Percentiles rank a stretch among this genome's conserved stretches.
phyloP scores from a whole-genome alignment of 2,888 invertebrate species.

The Drosophila nr. fundita region DNA sequence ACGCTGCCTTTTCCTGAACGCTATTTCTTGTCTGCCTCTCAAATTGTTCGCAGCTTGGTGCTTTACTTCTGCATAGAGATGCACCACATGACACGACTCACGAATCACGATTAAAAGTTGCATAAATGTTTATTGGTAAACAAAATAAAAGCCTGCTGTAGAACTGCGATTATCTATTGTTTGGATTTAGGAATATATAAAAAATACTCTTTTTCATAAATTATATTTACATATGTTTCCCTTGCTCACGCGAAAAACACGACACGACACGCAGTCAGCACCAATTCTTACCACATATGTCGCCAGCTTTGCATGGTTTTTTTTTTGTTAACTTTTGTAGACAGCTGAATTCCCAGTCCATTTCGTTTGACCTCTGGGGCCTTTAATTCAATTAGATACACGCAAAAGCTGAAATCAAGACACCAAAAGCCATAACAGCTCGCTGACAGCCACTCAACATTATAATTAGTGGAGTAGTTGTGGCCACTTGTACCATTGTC shows the following conservation, averaged over 20 bases:
- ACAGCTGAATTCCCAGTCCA: slow-evolving; percentile 54
- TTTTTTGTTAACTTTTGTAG: neutral
- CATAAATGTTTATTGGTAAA: neutral
- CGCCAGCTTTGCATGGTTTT: slow-evolving; percentile 3
- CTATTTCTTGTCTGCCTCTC: slow-evolving; percentile 26
- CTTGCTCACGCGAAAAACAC: neutral
- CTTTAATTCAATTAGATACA: slow-evolving; percentile 71
- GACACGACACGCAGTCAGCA: neutral
- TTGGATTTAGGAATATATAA: accelerated
- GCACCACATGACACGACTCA: neutral
- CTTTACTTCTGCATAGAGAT: slow-evolving; percentile 5
- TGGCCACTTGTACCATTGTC: slow-evolving; percentile 15
- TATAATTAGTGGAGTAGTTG: slow-evolving; percentile 56
- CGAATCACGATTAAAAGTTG: neutral
- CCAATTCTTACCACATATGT: slow-evolving; percentile 2
- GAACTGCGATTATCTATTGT: neutral
- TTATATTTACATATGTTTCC: neutral
- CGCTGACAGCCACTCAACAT: slow-evolving; percentile 48
- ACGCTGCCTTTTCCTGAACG: slow-evolving; percentile 52
- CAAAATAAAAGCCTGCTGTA: neutral
- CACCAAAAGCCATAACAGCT: slow-evolving; percentile 29
- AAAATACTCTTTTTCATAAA: too few species aligned
- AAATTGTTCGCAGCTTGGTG: slow-evolving; percentile 25
- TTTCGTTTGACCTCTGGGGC: slow-evolving; percentile 60
- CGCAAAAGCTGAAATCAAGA: slow-evolving; percentile 42